Conservation (phyloP, 2,113 vertebrate species). For the Corythaixoides concolor region DNA sequence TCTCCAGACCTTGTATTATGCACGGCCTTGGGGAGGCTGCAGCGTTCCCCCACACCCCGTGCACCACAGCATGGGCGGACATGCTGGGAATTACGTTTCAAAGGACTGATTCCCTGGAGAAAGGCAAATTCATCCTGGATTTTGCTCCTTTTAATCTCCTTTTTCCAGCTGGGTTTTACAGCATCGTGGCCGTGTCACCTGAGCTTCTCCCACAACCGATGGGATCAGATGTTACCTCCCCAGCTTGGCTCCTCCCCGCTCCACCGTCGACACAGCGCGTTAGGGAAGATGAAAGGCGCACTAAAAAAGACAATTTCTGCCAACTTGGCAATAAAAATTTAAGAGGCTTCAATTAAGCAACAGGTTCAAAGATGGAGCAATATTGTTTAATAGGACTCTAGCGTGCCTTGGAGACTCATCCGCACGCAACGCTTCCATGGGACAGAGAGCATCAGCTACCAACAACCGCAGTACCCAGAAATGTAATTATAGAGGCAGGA, state of each 20-base stretch:
- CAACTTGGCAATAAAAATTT: conserved; percentile 26
- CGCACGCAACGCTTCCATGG: not conserved
- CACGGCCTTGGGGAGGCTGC: not conserved
- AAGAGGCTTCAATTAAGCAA: conserved; percentile 55
- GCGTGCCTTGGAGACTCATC: conserved; percentile 17
- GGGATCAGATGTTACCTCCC: not conserved
- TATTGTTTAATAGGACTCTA: conserved; percentile 22
- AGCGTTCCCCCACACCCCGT: not conserved
- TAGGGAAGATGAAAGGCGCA: conserved; percentile 14
- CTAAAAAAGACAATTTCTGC: conserved; percentile 39
- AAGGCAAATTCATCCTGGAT: not conserved
- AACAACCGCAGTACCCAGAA: not conserved
- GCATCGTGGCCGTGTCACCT: accelerated
- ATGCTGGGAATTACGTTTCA: not conserved
- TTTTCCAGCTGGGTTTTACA: not conserved
- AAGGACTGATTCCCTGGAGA: not conserved
- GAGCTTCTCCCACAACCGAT: not conserved
- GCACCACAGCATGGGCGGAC: not conserved
- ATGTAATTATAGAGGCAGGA: not conserved
- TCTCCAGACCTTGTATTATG: not conserved
- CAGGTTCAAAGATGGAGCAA: not conserved
- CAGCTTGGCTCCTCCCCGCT: not conserved
- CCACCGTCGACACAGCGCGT: not conserved
- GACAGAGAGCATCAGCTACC: not conserved
- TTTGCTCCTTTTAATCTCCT: not conserved